These are phyloP conservation scores for Nephrocerus scutellatus DNA, from an alignment of 2,888 invertebrate genomes.

Conservation along the genomic window DNA sequence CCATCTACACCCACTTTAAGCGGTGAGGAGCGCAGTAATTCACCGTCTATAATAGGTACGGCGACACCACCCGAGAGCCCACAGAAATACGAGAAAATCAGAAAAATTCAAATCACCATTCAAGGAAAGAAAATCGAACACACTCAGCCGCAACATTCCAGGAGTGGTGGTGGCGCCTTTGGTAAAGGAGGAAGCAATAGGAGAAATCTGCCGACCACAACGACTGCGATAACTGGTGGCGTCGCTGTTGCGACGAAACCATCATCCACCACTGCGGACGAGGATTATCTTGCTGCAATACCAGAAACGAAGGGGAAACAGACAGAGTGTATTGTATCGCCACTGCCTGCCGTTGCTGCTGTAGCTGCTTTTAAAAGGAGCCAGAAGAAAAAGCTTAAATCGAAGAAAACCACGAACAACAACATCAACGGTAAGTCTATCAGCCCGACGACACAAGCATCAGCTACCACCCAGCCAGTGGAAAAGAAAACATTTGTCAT, in stretches of 20 bases:
- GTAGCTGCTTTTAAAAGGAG: constrained; percentile 15
- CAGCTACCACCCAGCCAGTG: constrained; percentile 22
- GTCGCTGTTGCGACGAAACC: constrained; percentile 19
- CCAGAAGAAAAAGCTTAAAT: constrained; percentile 25
- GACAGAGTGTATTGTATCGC: no score
- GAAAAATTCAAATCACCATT: constrained; percentile 43
- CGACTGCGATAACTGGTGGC: constrained; percentile 31
- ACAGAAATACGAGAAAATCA: constrained; percentile 25
- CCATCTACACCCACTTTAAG: no score
- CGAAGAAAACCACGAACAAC: constrained; percentile 17
- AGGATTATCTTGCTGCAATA: constrained; percentile 16
- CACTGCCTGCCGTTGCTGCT: constrained; percentile 10
- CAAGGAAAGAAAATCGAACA: constrained; percentile 41
- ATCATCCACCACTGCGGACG: constrained; percentile 10
- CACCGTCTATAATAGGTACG: constrained; percentile 3
- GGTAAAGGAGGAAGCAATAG: constrained; percentile 13
- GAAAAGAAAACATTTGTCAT: constrained; percentile 36
- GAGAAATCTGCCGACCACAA: constrained; percentile 29
- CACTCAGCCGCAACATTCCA: constrained; percentile 23
- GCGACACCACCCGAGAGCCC: constrained; percentile 21
- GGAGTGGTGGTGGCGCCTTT: constrained; percentile 21
- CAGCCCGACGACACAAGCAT: constrained; percentile 10
- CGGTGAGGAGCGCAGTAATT: no score
- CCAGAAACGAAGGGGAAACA: no score
- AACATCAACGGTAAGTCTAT: constrained; percentile 18